phyloP scores from a whole-genome alignment of 2,797 vertebrate genomes.

The Sibirionetta formosa region DNA sequence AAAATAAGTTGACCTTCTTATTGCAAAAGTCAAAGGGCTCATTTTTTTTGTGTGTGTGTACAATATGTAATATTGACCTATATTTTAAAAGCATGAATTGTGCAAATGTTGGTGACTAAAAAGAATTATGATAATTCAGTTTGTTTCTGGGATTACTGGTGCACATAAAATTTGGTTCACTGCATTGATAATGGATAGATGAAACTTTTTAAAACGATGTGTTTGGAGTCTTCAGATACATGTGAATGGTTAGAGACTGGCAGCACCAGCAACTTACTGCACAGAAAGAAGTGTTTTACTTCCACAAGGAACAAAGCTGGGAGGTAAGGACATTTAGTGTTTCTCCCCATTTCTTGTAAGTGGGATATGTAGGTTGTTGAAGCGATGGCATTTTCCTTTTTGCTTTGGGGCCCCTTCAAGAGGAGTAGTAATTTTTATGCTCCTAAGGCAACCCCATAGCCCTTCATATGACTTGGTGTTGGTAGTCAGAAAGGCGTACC shows the following conservation, averaged over 20 bases:
- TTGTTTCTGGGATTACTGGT: slow-evolving; percentile 18
- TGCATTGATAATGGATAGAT: not conserved
- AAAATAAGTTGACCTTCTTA: not conserved
- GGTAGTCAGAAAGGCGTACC: slow-evolving; percentile 48
- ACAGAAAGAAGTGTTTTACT: not conserved
- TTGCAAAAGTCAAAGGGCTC: not conserved
- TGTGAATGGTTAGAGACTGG: not conserved
- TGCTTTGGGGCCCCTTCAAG: not conserved
- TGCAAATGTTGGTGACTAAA: not conserved
- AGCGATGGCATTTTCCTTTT: not conserved
- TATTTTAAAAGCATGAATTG: slow-evolving; percentile 14
- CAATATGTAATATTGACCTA: not conserved
- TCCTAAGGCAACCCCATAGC: not conserved
- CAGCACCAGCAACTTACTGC: not conserved
- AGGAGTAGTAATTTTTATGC: not conserved
- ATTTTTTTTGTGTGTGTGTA: not conserved
- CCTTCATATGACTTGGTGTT: slow-evolving; percentile 36
- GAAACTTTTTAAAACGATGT: not conserved
- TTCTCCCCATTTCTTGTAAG: not conserved
- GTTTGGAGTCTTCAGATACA: not conserved
- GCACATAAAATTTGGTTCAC: not conserved
- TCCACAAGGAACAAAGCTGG: not conserved
- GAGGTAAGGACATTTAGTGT: not conserved
- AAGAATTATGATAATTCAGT: slow-evolving; percentile 5
- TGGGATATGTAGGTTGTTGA: not conserved